Conservation (phyloP, 2,888 invertebrate species). For the Pristionchus fissidentatus region DNA sequence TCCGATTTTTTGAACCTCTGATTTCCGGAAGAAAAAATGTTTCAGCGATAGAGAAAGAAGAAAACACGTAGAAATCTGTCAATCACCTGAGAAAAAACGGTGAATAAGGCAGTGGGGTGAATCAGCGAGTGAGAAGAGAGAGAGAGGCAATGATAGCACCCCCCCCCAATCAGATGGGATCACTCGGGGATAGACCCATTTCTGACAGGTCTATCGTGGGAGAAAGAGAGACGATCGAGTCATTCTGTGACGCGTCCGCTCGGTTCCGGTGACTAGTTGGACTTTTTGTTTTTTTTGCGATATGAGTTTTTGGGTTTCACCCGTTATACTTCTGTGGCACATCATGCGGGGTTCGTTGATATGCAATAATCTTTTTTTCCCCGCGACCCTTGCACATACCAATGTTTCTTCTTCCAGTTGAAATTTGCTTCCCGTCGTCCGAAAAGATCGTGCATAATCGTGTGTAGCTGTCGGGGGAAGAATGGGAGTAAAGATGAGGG, state of each 20-base stretch:
- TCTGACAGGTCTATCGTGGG: background rate
- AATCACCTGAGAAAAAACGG: constrained; percentile 9
- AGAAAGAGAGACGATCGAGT: background rate
- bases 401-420: background rate
- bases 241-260: too few relatives aligned
- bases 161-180: background rate
- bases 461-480: background rate
- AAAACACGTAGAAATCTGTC: background rate
- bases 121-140: too few relatives aligned
- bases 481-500: background rate
- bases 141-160: background rate
- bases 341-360: background rate
- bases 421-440: background rate
- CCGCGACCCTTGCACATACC: background rate
- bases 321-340: background rate
- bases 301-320: background rate
- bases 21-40: background rate
- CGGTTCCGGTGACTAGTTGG: constrained; percentile 26
- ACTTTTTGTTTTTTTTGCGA: background rate
- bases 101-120: background rate
- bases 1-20: too few relatives aligned
- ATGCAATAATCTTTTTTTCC: background rate
- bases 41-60: background rate
- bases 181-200: too few relatives aligned
- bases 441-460: constrained; percentile 36